Percentiles rank a stretch among this genome's conserved stretches.
phyloP scores from a whole-genome alignment of 2,888 invertebrate genomes.

The Acleris literana region DNA sequence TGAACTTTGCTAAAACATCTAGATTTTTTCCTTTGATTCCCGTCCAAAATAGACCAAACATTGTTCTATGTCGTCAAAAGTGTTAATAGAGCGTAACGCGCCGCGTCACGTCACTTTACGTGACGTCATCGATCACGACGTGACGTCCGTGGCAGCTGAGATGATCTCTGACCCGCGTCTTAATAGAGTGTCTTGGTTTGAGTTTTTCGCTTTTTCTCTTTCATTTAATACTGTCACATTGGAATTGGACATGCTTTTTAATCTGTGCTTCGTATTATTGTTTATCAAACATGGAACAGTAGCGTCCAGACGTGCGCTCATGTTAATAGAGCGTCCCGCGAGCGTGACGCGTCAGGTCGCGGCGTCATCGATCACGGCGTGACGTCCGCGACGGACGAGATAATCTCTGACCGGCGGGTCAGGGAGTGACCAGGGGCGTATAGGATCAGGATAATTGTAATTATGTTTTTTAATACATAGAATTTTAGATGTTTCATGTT shows the following conservation, averaged over 20 bases:
- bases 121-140: conserved; percentile 30
- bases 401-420: conserved; percentile 14
- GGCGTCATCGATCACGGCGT: conserved; percentile 37
- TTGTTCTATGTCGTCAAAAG: not conserved
- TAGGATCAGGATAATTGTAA: conserved; percentile 10
- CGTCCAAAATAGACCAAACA: no score
- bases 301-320: not conserved
- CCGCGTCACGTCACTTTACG: conserved; percentile 47
- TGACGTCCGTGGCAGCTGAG: not conserved
- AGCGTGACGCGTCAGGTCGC: conserved; percentile 47
- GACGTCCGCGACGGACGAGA: conserved; percentile 15
- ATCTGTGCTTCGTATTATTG: not conserved
- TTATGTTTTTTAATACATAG: not conserved
- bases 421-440: conserved; percentile 7
- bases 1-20: no score
- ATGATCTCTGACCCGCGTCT: no score
- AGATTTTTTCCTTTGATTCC: no score
- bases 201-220: no score
- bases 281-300: conserved; percentile 2
- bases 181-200: no score
- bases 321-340: conserved; percentile 31
- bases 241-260: no score
- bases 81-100: conserved; percentile 30
- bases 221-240: no score
- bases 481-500: no score